These are phyloP conservation scores for Liparis tanakae DNA, from an alignment of 2,797 vertebrate genomes.

Conservation along the genomic window DNA sequence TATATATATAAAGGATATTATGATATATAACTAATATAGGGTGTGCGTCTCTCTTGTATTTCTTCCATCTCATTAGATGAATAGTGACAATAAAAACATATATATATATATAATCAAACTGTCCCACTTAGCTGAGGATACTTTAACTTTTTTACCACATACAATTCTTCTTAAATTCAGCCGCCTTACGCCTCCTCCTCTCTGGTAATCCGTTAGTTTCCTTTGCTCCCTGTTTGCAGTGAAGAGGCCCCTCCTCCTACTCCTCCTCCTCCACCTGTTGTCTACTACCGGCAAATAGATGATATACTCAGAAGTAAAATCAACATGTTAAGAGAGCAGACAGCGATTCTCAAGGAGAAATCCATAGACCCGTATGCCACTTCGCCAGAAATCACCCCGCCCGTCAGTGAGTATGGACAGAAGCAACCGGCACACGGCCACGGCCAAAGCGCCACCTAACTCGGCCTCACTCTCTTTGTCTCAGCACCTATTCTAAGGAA, in stretches of 20 bases:
- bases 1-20: not conserved
- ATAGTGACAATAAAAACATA: not conserved
- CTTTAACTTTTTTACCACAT: not conserved
- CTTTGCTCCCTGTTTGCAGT: constrained; percentile 48
- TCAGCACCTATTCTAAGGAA: constrained; percentile 76
- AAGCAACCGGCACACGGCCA: not conserved
- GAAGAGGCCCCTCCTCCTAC: constrained; percentile 50
- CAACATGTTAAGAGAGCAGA: constrained; percentile 77
- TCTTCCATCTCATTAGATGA: not conserved
- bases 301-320: constrained; percentile 75
- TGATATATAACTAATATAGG: not conserved
- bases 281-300: constrained; percentile 80
- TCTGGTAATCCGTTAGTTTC: not conserved
- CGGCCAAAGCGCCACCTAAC: not conserved
- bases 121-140: not conserved
- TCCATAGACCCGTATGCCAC: constrained; percentile 83
- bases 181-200: not conserved
- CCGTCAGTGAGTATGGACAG: constrained; percentile 83
- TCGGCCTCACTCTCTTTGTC: not conserved
- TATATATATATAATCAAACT: not conserved
- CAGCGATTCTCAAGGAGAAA: constrained; percentile 80
- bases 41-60: not conserved
- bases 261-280: constrained; percentile 43
- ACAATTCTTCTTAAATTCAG: not conserved
- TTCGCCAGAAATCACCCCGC: constrained; percentile 87